Percentiles rank a stretch among this genome's conserved stretches.
Evolutionary conservation across 2,113 vertebrate genomes (phyloP).

Genomic region (Epinephelus fuscoguttatus): DNA sequence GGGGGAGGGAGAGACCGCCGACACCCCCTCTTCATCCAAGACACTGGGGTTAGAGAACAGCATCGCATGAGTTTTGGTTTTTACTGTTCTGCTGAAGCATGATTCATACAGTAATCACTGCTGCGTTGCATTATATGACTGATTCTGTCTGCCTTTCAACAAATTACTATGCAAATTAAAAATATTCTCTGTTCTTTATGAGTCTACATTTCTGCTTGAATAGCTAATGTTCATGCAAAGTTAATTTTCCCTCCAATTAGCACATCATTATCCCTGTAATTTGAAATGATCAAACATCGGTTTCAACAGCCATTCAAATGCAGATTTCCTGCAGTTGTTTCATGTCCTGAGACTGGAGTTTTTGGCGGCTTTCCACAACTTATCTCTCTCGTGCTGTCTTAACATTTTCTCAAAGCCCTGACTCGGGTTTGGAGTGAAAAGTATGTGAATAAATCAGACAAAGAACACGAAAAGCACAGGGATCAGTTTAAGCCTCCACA

Average conservation of each 20-base stretch:
- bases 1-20: not conserved
- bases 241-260: constrained; percentile 39
- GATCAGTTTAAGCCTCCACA: constrained; percentile 7
- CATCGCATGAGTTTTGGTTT: constrained; percentile 38
- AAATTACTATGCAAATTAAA: constrained; percentile 38
- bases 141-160: constrained; percentile 16
- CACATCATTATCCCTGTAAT: constrained; percentile 21
- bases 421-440: constrained; percentile 14
- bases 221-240: constrained; percentile 37
- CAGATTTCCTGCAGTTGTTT: constrained; percentile 50
- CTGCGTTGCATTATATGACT: constrained; percentile 7
- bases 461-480: constrained; percentile 2
- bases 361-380: constrained; percentile 20
- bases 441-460: constrained; percentile 16
- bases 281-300: constrained; percentile 27
- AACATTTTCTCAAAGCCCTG: not conserved
- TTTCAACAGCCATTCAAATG: constrained; percentile 27
- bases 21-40: constrained; percentile 53
- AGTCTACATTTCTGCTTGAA: constrained; percentile 31
- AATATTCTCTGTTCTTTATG: constrained; percentile 1
- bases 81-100: constrained; percentile 30
- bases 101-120: constrained; percentile 11
- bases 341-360: constrained; percentile 44
- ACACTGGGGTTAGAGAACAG: constrained; percentile 66
- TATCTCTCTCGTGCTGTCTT: not conserved